These are phyloP conservation scores for Palloptera scutellata DNA, from an alignment of 2,888 invertebrate species.

Conservation along the genomic window DNA sequence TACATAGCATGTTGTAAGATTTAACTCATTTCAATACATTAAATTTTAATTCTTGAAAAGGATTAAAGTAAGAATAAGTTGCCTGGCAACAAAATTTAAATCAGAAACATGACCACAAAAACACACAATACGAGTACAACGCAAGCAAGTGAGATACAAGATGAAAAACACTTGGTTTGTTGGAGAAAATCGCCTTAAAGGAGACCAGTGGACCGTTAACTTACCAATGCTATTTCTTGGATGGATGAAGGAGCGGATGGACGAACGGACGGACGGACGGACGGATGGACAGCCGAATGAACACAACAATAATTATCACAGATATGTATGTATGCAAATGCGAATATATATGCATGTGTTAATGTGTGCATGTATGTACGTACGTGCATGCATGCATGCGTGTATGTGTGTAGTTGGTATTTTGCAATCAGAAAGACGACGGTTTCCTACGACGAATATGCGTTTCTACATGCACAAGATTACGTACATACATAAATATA, in stretches of 20 bases:
- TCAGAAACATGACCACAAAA: conserved; percentile 33
- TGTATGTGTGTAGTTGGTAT: background rate
- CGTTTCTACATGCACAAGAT: conserved; percentile 4
- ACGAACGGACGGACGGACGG: too few species aligned
- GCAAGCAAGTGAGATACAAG: conserved; percentile 25
- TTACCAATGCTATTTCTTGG: conserved; percentile 35
- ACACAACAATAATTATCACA: conserved; percentile 38
- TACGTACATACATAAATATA: background rate
- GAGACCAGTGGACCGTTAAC: conserved; percentile 38
- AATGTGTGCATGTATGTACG: conserved; percentile 26
- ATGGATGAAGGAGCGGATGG: conserved; percentile 18
- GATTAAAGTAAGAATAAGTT: conserved; percentile 28
- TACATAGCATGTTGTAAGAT: background rate
- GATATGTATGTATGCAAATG: conserved; percentile 37
- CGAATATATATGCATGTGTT: conserved; percentile 26
- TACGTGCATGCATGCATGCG: background rate
- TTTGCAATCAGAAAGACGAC: conserved; percentile 30
- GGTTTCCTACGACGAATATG: conserved; percentile 6
- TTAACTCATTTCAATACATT: conserved; percentile 15
- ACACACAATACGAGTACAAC: conserved; percentile 23
- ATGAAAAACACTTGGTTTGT: conserved; percentile 32
- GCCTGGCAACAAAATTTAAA: conserved; percentile 35
- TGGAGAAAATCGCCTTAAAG: conserved; percentile 41
- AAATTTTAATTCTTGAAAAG: conserved; percentile 11
- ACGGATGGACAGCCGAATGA: too few species aligned